phyloP scores from a whole-genome alignment of 2,888 invertebrate species.

The Liopterus haemorrhoidalis region DNA sequence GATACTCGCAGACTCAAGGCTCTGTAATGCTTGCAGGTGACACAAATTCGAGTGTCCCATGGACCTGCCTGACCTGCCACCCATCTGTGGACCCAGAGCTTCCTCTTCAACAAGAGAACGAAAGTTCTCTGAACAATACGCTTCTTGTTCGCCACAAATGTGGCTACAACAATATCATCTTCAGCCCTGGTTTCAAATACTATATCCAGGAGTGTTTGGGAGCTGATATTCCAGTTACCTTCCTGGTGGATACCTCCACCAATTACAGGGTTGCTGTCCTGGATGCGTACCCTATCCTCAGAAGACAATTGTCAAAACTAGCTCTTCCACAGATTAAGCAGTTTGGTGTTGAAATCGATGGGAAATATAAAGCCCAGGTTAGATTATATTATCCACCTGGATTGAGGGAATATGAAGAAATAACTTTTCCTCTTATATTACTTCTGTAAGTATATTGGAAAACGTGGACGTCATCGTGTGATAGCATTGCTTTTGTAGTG shows the following conservation, averaged over 20 bases:
- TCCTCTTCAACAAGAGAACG: constrained; percentile 44
- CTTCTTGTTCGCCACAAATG: constrained; percentile 31
- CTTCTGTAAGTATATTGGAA: constrained; percentile 64
- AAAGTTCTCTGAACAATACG: constrained; percentile 43
- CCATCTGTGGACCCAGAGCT: constrained; percentile 42
- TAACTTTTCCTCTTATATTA: constrained; percentile 73
- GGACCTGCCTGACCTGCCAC: constrained; percentile 57
- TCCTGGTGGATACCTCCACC: constrained; percentile 56
- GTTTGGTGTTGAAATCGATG: constrained; percentile 60
- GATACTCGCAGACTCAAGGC: no score
- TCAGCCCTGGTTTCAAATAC: constrained; percentile 51
- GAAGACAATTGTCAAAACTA: constrained; percentile 57
- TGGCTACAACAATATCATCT: constrained; percentile 59
- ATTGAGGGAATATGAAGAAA: constrained; percentile 74
- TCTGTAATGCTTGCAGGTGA: no score
- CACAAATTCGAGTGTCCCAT: constrained; percentile 44
- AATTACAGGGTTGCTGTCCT: constrained; percentile 59
- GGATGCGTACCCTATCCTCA: constrained; percentile 62
- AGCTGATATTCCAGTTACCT: constrained; percentile 63
- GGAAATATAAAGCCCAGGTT: constrained; percentile 67
- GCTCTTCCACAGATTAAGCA: constrained; percentile 72
- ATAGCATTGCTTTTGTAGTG: constrained; percentile 48
- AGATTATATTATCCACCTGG: constrained; percentile 76
- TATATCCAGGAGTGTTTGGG: constrained; percentile 75
- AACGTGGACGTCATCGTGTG: neutral